Evolutionary conservation across 2,113 vertebrate genomes (phyloP).

Genomic region (Pampusana beccarii): DNA sequence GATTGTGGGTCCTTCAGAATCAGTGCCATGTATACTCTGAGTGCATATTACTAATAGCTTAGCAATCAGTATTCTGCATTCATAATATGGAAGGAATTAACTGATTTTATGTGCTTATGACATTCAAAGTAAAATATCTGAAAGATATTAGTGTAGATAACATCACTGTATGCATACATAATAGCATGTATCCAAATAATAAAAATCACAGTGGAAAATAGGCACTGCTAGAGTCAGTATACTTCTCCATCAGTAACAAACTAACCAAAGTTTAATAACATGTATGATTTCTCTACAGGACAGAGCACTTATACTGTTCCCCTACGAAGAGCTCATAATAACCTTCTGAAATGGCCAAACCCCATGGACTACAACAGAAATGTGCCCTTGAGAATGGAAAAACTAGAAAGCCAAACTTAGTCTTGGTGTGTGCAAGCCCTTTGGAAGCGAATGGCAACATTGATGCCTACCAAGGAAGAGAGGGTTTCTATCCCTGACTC

Average conservation of each 20-base stretch:
- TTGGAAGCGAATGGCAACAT: not conserved
- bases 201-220: not conserved
- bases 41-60: conserved; percentile 22
- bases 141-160: conserved; percentile 8
- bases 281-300: not conserved
- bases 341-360: not conserved
- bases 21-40: not conserved
- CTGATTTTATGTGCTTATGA: conserved; percentile 48
- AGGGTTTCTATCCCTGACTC: not conserved
- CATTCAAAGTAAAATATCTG: conserved; percentile 36
- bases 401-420: not conserved
- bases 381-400: not conserved
- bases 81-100: conserved; percentile 43
- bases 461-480: not conserved
- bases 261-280: not conserved
- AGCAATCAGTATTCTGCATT: conserved; percentile 51
- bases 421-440: not conserved
- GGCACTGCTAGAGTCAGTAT: not conserved
- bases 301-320: not conserved
- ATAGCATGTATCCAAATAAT: not conserved
- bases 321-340: not conserved
- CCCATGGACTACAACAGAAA: not conserved
- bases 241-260: not conserved
- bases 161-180: not conserved
- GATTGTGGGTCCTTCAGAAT: not conserved